These are phyloP conservation scores for Heliconius nattereri DNA, from an alignment of 1,140 invertebrate species.

Conservation along the genomic window DNA sequence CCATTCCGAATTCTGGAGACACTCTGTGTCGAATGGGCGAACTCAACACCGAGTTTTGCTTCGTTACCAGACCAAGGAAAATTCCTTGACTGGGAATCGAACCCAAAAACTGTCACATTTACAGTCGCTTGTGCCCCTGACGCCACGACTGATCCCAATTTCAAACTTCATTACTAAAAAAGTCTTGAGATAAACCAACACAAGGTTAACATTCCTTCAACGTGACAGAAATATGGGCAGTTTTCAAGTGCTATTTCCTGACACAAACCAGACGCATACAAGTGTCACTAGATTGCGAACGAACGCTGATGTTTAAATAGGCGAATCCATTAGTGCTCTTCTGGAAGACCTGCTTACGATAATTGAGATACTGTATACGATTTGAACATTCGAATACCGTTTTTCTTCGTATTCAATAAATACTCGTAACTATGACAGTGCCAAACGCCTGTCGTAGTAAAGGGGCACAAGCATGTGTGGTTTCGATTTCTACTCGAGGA, in stretches of 20 bases:
- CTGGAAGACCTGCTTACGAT: conserved; percentile 28
- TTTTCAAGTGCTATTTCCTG: conserved; percentile 27
- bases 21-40: neutral
- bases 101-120: neutral
- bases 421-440: neutral
- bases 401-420: neutral
- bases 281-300: conserved; percentile 31
- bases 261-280: conserved; percentile 37
- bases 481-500: no score
- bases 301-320: conserved; percentile 24
- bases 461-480: no score
- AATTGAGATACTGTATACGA: conserved; percentile 23
- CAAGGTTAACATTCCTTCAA: conserved; percentile 24
- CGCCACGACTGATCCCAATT: neutral
- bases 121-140: no score
- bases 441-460: no score
- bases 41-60: neutral
- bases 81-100: neutral
- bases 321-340: conserved; percentile 29
- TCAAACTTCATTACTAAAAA: neutral
- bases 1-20: no score
- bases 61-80: neutral
- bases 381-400: neutral
- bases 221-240: conserved; percentile 32
- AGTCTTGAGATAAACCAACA: conserved; percentile 9